Evolutionary conservation across 2,888 invertebrate genomes (phyloP).

Genomic region (Pseudoips prasinana): DNA sequence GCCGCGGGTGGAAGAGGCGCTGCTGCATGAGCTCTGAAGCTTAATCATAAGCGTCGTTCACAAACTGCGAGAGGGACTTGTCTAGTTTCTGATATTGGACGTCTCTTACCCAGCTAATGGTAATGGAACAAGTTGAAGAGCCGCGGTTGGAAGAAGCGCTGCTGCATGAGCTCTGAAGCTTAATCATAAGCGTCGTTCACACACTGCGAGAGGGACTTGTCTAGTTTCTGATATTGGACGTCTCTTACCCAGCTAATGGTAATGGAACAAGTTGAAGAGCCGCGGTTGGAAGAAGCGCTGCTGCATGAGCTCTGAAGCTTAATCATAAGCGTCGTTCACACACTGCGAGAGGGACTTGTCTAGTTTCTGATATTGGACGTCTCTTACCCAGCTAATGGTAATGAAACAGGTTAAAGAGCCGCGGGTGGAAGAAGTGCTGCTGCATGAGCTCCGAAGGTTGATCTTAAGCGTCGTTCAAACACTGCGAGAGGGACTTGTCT

Average conservation of each 20-base stretch:
- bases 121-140: conserved; percentile 89
- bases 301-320: conserved; percentile 76
- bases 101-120: conserved; percentile 56
- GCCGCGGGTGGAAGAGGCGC: conserved; percentile 84
- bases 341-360: too few relatives aligned
- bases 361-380: too few relatives aligned
- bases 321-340: too few relatives aligned
- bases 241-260: conserved; percentile 59
- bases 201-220: too few relatives aligned
- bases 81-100: too few relatives aligned
- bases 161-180: conserved; percentile 77
- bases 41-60: too few relatives aligned
- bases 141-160: conserved; percentile 84
- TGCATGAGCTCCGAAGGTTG: conserved; percentile 79
- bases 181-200: too few relatives aligned
- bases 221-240: too few relatives aligned
- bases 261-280: conserved; percentile 88
- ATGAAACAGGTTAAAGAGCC: conserved; percentile 88
- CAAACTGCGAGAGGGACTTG: too few relatives aligned
- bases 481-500: too few relatives aligned
- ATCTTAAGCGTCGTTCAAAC: too few relatives aligned
- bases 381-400: conserved; percentile 65
- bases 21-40: conserved; percentile 77
- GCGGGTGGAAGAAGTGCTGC: conserved; percentile 83
- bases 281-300: conserved; percentile 84